Conservation (phyloP, 2,113 vertebrate genomes). For the Proteles cristata region DNA sequence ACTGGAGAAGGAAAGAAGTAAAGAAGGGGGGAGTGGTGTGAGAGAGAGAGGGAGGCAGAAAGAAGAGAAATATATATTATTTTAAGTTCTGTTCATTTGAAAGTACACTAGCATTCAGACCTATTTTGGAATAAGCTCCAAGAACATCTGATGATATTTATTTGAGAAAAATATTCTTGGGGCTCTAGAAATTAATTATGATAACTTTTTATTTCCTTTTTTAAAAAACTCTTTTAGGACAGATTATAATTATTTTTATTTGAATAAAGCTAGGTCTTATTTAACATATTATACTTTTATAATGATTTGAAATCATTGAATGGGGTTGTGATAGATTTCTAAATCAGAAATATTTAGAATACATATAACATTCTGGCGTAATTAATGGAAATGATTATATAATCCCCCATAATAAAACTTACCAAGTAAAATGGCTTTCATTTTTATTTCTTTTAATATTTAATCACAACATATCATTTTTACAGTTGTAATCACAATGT, state of each 20-base stretch:
- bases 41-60: neutral
- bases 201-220: neutral
- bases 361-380: neutral
- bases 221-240: neutral
- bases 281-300: neutral
- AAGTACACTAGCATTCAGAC: neutral
- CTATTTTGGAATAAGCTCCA: neutral
- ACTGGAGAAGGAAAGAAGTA: neutral
- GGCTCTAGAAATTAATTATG: neutral
- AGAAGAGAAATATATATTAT: neutral
- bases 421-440: neutral
- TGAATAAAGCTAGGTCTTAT: neutral
- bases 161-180: neutral
- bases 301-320: neutral
- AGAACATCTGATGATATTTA: neutral
- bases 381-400: neutral
- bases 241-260: neutral
- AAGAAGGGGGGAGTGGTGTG: too few species aligned
- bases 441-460: neutral
- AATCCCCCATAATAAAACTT: neutral
- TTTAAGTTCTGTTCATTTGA: neutral
- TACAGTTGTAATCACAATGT: neutral
- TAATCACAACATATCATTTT: neutral
- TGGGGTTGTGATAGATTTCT: neutral
- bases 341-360: neutral